These are phyloP conservation scores for Argyrosomus japonicus DNA, from an alignment of 2,113 vertebrate genomes.

Conservation along the genomic window DNA sequence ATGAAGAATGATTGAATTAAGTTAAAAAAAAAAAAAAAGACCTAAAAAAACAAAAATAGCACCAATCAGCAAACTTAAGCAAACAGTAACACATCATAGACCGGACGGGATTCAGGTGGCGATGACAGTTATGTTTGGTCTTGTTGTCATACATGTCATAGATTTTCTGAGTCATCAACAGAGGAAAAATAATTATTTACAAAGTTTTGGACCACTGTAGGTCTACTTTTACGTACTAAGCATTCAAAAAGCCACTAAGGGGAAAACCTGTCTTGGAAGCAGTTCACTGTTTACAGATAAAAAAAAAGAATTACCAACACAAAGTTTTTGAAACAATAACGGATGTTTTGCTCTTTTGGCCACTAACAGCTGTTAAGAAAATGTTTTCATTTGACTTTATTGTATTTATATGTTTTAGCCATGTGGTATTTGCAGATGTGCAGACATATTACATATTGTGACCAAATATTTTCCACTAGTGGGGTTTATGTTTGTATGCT, in stretches of 20 bases:
- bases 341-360: constrained; percentile 24
- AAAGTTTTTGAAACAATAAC: constrained; percentile 12
- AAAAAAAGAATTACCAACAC: background rate
- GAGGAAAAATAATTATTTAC: constrained; percentile 68
- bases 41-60: constrained; percentile 12
- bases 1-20: background rate
- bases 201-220: constrained; percentile 28
- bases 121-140: constrained; percentile 49
- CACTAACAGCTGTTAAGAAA: constrained; percentile 12
- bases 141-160: constrained; percentile 40
- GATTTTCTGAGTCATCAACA: constrained; percentile 60
- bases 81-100: constrained; percentile 6
- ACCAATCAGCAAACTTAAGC: constrained; percentile 6
- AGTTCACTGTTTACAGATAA: background rate
- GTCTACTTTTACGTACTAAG: constrained; percentile 44
- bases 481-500: background rate
- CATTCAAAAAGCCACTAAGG: constrained; percentile 10
- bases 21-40: background rate
- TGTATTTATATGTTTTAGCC: too few species aligned
- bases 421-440: too few species aligned
- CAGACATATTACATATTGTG: background rate
- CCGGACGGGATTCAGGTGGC: constrained; percentile 11
- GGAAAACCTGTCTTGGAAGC: constrained; percentile 35
- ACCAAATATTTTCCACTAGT: background rate
- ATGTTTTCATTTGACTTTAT: background rate